Evolutionary conservation across 2,113 vertebrate genomes (phyloP).

Genomic region (Panurus biarmicus): DNA sequence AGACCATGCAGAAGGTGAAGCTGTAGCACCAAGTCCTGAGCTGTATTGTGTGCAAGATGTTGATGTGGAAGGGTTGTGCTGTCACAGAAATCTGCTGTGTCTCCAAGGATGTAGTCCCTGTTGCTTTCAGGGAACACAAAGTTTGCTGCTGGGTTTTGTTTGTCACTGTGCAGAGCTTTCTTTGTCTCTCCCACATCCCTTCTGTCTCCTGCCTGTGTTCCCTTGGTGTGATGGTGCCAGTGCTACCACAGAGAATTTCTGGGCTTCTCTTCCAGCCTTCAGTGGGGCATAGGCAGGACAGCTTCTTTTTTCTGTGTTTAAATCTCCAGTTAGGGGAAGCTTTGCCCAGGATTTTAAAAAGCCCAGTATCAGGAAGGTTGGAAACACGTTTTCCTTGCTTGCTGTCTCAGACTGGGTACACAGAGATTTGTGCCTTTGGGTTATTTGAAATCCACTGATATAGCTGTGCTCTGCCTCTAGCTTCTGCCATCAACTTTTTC

Average conservation of each 20-base stretch:
- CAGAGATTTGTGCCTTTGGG: not conserved
- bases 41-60: not conserved
- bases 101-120: rapidly evolving
- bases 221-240: not conserved
- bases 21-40: not conserved
- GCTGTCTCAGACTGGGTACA: not conserved
- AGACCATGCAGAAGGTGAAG: not conserved
- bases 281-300: not conserved
- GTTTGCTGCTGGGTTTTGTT: not conserved
- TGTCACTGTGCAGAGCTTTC: not conserved
- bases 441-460: not conserved
- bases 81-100: not conserved
- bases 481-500: not conserved
- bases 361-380: not conserved
- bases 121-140: not conserved
- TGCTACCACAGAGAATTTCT: not conserved
- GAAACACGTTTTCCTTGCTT: not conserved
- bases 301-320: not conserved
- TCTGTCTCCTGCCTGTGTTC: not conserved
- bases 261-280: not conserved
- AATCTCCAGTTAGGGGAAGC: not conserved
- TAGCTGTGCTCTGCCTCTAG: not conserved
- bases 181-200: not conserved
- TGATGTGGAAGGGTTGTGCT: not conserved
- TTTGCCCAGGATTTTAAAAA: not conserved